Percentiles rank a stretch among this genome's conserved stretches.
Evolutionary conservation across 2,113 vertebrate genomes (phyloP).

Genomic region (Nematolebias whitei): DNA sequence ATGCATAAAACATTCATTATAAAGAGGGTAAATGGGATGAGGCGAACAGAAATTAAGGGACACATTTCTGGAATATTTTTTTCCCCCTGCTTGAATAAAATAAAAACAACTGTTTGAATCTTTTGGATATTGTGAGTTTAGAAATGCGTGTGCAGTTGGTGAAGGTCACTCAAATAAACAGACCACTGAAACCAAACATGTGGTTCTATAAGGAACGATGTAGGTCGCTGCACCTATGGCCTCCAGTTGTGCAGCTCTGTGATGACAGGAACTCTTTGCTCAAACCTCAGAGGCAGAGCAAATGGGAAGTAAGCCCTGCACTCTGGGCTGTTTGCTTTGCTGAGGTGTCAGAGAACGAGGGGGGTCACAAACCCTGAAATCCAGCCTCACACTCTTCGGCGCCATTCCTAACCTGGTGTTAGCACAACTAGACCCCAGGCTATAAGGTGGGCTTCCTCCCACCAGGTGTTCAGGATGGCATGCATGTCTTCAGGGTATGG

Average conservation of each 20-base stretch:
- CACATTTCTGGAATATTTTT: no score
- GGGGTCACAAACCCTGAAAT: slow-evolving; percentile 60
- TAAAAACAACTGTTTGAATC: not conserved
- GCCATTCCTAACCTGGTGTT: slow-evolving; percentile 62
- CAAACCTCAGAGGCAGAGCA: slow-evolving; percentile 62
- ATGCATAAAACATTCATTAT: slow-evolving; percentile 70
- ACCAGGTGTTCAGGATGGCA: slow-evolving; percentile 78
- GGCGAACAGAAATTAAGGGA: slow-evolving; percentile 45
- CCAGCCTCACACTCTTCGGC: slow-evolving; percentile 56
- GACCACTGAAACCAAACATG: slow-evolving; percentile 55
- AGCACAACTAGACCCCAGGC: slow-evolving; percentile 67
- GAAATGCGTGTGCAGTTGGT: slow-evolving; percentile 48
- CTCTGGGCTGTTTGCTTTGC: slow-evolving; percentile 67
- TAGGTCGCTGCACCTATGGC: slow-evolving; percentile 66
- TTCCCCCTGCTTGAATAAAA: not conserved
- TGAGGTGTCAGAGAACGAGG: slow-evolving; percentile 61
- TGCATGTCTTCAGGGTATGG: slow-evolving; percentile 73
- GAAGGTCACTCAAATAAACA: slow-evolving; percentile 59
- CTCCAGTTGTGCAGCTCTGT: slow-evolving; percentile 54
- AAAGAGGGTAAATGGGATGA: slow-evolving; percentile 40
- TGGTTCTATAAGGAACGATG: slow-evolving; percentile 66
- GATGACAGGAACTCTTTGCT: slow-evolving; percentile 66
- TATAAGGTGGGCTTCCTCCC: slow-evolving; percentile 71
- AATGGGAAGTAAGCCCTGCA: slow-evolving; percentile 72
- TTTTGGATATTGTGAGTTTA: slow-evolving; percentile 36